phyloP scores from a whole-genome alignment of 2,797 vertebrate genomes.

The Petrocephalus sullivani region DNA sequence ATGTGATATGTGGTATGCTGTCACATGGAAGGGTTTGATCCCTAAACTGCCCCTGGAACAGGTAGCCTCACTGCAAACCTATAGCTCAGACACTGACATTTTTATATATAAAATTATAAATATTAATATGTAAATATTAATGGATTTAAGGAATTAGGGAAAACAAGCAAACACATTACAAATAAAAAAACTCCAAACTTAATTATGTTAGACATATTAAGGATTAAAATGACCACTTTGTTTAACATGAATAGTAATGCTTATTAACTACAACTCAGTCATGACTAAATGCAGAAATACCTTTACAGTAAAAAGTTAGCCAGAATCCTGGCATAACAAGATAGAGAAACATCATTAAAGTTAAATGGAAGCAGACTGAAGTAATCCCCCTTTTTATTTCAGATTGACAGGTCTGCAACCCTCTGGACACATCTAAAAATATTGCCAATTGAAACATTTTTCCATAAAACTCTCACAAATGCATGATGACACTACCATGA shows the following conservation, averaged over 20 bases:
- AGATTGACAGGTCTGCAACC: not conserved
- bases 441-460: not conserved
- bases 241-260: not conserved
- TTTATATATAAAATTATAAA: not conserved
- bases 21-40: not conserved
- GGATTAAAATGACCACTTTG: not conserved
- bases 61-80: not conserved
- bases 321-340: not conserved
- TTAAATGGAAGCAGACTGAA: not conserved
- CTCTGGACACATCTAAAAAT: conserved; percentile 3
- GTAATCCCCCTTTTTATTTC: not conserved
- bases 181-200: not conserved
- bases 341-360: conserved; percentile 9
- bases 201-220: not conserved
- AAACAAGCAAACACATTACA: not conserved
- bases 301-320: not conserved
- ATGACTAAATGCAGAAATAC: not conserved
- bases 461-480: not conserved
- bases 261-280: not conserved
- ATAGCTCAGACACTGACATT: not conserved
- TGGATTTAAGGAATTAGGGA: not conserved
- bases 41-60: not conserved
- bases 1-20: not conserved
- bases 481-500: not conserved
- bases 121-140: not conserved